Evolutionary conservation across 1,140 invertebrate species (phyloP).

Genomic region (Drosophila ficusphila): DNA sequence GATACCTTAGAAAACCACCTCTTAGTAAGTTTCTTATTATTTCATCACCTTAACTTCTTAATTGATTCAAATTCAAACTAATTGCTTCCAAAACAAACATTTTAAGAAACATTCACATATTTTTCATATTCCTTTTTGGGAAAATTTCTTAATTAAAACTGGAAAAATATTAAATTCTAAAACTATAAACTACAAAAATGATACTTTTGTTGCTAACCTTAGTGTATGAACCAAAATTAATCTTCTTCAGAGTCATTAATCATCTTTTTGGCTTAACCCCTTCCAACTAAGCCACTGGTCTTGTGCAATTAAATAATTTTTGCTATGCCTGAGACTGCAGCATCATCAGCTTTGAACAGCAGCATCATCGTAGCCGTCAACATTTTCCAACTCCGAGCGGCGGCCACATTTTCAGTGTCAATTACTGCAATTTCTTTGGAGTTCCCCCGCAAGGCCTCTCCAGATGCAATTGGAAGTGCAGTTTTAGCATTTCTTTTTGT

Average conservation of each 20-base stretch:
- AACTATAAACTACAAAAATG: not conserved
- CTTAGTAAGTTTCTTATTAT: too few species aligned
- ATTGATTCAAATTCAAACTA: too few species aligned
- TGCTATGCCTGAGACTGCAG: conserved; percentile 31
- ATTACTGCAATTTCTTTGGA: conserved; percentile 59
- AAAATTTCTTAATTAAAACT: too few species aligned
- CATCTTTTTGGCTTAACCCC: not conserved
- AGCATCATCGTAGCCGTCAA: conserved; percentile 23
- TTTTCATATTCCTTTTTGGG: too few species aligned
- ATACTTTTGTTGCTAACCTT: not conserved
- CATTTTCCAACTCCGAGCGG: conserved; percentile 18
- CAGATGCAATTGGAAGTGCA: conserved; percentile 30
- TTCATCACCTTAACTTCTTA: too few species aligned
- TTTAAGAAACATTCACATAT: too few species aligned
- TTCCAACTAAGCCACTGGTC: not conserved
- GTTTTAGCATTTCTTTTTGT: conserved; percentile 28
- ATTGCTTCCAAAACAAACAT: too few species aligned
- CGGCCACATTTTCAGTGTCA: conserved; percentile 67
- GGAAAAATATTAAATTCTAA: too few species aligned
- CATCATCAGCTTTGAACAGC: conserved; percentile 48
- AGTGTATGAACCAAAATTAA: not conserved
- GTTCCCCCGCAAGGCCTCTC: not conserved
- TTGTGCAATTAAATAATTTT: conserved; percentile 54
- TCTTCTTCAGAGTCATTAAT: not conserved
- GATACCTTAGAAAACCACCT: too few species aligned